These are phyloP conservation scores for Paramacrobiotus metropolitanus DNA, from an alignment of 1,140 invertebrate genomes.

Conservation along the genomic window DNA sequence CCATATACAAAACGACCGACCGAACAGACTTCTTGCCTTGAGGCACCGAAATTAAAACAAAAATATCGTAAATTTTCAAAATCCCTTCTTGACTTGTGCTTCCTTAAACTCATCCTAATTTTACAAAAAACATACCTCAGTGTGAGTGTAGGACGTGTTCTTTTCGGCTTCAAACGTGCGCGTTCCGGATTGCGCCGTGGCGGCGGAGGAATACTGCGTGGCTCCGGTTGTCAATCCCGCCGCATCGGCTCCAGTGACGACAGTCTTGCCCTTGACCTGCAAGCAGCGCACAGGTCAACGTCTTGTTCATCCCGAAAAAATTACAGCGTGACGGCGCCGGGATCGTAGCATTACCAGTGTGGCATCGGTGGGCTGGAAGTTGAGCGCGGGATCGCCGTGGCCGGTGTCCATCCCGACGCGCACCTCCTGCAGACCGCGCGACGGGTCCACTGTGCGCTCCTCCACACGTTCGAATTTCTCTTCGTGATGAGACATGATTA, in stretches of 20 bases:
- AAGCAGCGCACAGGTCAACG: too few relatives aligned
- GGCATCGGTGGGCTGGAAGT: background rate
- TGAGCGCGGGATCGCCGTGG: background rate
- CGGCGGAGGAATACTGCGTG: background rate
- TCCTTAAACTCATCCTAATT: too few relatives aligned
- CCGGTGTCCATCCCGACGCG: background rate
- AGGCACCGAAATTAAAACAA: too few relatives aligned
- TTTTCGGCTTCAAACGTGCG: background rate
- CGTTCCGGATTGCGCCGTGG: background rate
- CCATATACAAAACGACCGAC: too few relatives aligned
- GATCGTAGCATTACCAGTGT: background rate
- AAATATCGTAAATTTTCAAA: too few relatives aligned
- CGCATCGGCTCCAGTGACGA: too few relatives aligned
- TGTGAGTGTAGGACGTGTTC: background rate
- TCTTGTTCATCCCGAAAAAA: too few relatives aligned
- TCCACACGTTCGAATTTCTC: background rate
- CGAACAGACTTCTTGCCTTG: too few relatives aligned
- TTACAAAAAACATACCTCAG: background rate
- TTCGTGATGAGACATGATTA: too few relatives aligned
- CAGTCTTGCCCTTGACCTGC: too few relatives aligned
- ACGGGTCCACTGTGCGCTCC: background rate
- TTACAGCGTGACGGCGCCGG: background rate
- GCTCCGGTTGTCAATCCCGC: too few relatives aligned
- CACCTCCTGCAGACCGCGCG: background rate
- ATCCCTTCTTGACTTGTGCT: too few relatives aligned